Conservation (phyloP, 2,113 vertebrate genomes). For the Malaclemys terrapin region DNA sequence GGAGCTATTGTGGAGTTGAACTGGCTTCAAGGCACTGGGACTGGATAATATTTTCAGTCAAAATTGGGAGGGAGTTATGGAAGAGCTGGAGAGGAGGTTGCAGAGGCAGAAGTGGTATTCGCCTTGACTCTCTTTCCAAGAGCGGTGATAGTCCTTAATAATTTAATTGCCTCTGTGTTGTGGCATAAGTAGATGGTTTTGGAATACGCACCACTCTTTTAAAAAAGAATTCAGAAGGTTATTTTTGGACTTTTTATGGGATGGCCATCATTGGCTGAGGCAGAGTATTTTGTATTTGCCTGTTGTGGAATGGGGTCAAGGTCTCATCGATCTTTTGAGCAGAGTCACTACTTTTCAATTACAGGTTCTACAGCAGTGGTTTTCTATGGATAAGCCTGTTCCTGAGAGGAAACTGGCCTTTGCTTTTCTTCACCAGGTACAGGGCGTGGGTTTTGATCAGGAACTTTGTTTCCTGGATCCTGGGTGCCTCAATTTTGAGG, state of each 20-base stretch:
- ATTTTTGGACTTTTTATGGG: background rate
- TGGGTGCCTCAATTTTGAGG: too few relatives aligned
- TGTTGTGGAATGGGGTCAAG: too few relatives aligned
- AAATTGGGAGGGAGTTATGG: background rate
- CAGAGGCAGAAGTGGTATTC: background rate
- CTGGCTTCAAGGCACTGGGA: background rate
- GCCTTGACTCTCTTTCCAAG: background rate
- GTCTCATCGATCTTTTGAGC: too few relatives aligned
- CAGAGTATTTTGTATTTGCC: background rate
- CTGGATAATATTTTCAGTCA: background rate
- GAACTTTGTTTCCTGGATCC: too few relatives aligned
- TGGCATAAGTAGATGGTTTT: background rate
- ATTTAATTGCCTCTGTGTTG: background rate
- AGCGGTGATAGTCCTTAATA: background rate
- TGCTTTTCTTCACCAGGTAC: too few relatives aligned
- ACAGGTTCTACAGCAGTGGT: too few relatives aligned
- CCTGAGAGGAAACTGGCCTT: too few relatives aligned
- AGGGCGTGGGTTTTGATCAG: too few relatives aligned
- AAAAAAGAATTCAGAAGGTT: background rate
- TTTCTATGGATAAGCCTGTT: too few relatives aligned
- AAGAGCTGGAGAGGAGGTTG: background rate
- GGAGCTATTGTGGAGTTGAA: background rate
- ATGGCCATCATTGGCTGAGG: background rate
- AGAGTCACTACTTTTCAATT: too few relatives aligned
- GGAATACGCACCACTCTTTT: background rate